Evolutionary conservation across 1,140 invertebrate genomes (phyloP), one percentile per base, ranked within the genome.

Genomic region (Stenopsyche tienmushanensis): DNA sequence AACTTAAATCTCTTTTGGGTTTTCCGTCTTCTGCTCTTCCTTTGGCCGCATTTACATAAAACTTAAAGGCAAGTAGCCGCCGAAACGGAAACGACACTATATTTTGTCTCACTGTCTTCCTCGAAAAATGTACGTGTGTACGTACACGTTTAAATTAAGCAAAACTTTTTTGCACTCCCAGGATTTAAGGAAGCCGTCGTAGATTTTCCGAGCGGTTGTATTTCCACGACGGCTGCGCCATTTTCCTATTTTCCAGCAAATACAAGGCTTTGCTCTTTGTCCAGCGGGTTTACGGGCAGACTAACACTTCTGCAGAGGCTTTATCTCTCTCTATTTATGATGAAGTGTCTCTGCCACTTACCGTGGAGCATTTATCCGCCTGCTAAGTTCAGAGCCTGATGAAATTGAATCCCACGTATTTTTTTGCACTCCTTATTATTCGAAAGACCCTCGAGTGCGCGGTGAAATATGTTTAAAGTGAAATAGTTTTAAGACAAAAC

Each of bases 211-310:
- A 5, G 29, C 5, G 29, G 29, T 13, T 39, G 13, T 17, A 55
- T 55, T 55, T 25, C 26, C n/a, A 23, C 25, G 26, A 34, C 1
- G 52, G 13, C 17, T 15, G n/a, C 15, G n/a, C 47, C 15, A 18
- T 49, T 49, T 29, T 13, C 23, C 25, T n/a, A 3, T 54, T 54
- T 54, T 15, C 52, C n/a, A 9, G 7, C 55, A 41, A 47, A 26
- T 58, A 63, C 60, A 63, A 63, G 60, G 60, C 47, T 63, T 63
- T 45, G 50, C 60, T 63, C 60, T 63, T 63, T 63, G 60, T 63
- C 60, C 49, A 13, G 60, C 23, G 20, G 60, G n/a, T 52, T 63
- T 63, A 52, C 60, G 47, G 60, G 15, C 60, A 50, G 58, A 20
- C 60, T 25, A 8, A 34, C 26, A 62, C 24, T 62, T 39, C 18